Evolutionary conservation across 1,140 invertebrate species (phyloP), one percentile per base, ranked within the genome.

Genomic region (Platyscapa corneri): DNA sequence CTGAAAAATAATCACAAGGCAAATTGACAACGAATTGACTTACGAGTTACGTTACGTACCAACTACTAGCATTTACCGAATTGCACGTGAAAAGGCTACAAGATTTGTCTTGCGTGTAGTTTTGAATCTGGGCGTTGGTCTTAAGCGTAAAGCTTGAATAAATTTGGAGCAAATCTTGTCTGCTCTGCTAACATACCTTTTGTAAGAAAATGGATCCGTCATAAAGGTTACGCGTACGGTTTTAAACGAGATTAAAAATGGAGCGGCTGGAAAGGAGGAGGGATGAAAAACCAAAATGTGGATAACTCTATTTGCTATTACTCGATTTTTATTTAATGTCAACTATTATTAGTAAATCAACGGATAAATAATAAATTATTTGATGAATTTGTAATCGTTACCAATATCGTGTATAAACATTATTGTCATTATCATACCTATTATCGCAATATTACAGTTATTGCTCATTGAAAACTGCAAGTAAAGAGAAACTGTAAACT

Each of bases 351-450:
- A 77, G 32, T 82, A 77, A 64, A 77, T 67, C 56, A 82, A 86
- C 60, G 18, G 72, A 79, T 86, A 86, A 82, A 67, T 86, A 82
- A 86, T 83, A 86, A 86, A 83, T 86, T 86, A 86, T 34, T 72
- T 39, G 6, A 80, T 46, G 30, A 76, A 56, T 77, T 85, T n/a
- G 65, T 79, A 79, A 84, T 84, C 12, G 37, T 74, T 74, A 76
- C 32, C 70, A 77, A 67, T 67, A 67, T 85, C 27, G n/a, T 67
- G 30, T 76, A 82, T 82, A 76, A 82, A 82, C 42, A 85, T 85
- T 85, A 85, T 85, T 85, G 79, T 90, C 89, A 90, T 88, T 88
- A 91, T 88, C 72, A 82, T 87, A 89, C 84, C 72, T 88, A 87
- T 88, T 86, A 89, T 88, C 74, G 65, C 87, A 88, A 79, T 82